Percentiles rank a stretch among this genome's conserved stretches.
These are phyloP conservation scores for Luscinia luscinia DNA, from an alignment of 2,797 vertebrate species.

Conservation along the genomic window DNA sequence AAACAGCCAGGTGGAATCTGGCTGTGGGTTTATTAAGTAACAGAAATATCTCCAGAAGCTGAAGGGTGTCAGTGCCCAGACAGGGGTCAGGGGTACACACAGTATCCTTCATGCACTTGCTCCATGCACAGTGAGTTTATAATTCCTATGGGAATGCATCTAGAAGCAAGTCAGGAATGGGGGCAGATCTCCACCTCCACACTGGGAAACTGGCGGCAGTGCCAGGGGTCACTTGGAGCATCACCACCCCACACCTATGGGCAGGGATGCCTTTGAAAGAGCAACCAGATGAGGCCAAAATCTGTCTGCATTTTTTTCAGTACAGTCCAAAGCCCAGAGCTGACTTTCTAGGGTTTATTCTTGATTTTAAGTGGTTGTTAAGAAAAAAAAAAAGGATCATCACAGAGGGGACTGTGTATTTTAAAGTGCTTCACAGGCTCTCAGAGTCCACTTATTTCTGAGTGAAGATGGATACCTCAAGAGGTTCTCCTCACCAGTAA, in stretches of 20 bases:
- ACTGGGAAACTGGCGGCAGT: background rate
- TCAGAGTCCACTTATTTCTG: conserved; percentile 34
- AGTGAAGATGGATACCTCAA: conserved; percentile 63
- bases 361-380: background rate
- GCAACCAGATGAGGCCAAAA: background rate
- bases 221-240: background rate
- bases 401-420: fast-evolving
- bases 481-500: conserved; percentile 64
- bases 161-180: background rate
- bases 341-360: background rate
- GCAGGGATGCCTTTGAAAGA: background rate
- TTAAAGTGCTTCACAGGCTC: conserved; percentile 23
- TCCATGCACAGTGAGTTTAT: background rate
- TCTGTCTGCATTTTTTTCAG: fast-evolving
- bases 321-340: background rate
- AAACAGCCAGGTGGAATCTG: background rate
- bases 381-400: background rate
- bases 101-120: background rate
- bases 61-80: background rate
- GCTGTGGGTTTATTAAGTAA: background rate
- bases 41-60: background rate
- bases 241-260: background rate
- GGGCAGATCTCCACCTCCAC: background rate
- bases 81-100: background rate
- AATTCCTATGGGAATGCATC: background rate